Evolutionary conservation across 2,797 vertebrate genomes (phyloP), one percentile per base, ranked within the genome.

Genomic region (Rousettus madagascariensis): DNA sequence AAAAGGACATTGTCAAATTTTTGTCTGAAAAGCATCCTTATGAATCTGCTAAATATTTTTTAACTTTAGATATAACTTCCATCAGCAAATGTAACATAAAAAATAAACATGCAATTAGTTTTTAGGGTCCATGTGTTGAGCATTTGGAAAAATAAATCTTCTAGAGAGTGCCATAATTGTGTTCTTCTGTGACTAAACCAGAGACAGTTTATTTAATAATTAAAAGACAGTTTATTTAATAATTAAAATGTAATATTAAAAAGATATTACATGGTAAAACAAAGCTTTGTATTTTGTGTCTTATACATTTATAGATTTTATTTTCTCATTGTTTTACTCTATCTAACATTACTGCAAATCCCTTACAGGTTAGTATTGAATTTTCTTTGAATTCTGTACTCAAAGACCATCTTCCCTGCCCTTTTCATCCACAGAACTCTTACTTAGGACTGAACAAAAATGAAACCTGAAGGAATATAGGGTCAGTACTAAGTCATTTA

Each of bases 1-100:
- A 87, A 95, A 94, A 94, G 17, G 75, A 79, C 75, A 94, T 49
- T 89, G 79, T 96, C 71, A 93, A 71, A 93, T 91, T 92, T 95
- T 38, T 75, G 63, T 33, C 49, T 78, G 13, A 87, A 90, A 86
- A 36, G 22, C 12, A 51, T 57, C 46, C n/a, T 69, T 90, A 63
- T 79, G 49, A 89, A 72, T 55, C 55, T 95, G 83, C 26, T 79
- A 93, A 87, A 71, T 91, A 59, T 36, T 82, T 96, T 77, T 93
- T 49, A 93, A 90, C 49, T 80, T 86, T 38, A 90, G 30, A 90
- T 90, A 95, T 65, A 84, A 71, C 43, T 87, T 77, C 55, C 49
- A 75, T 59, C 30, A 30, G 51, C 69, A 95, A 95, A 92, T 77
- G 28, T 55, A 89, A 74, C 38, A 72, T 91, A 65, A 90, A 92